Percentiles rank a stretch among this genome's conserved stretches.
These are phyloP conservation scores for Epinotia nisella DNA, from an alignment of 2,888 invertebrate species.

Conservation along the genomic window DNA sequence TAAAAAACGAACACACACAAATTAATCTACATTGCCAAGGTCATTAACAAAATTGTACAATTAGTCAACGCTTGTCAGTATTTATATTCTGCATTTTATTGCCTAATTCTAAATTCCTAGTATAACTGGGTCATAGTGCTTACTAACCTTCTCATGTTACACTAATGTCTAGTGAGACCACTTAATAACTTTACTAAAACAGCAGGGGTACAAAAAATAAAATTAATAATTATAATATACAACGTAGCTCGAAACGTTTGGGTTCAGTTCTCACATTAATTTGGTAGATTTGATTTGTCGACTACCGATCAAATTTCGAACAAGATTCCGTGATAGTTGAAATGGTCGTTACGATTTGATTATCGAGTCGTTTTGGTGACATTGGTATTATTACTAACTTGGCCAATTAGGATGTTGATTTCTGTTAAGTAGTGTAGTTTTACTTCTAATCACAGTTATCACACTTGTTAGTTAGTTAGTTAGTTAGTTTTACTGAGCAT, in stretches of 20 bases:
- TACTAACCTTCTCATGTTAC: slow-evolving; percentile 20
- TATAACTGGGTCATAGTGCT: slow-evolving; percentile 27
- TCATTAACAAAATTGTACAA: no score
- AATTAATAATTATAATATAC: slow-evolving; percentile 37
- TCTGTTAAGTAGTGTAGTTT: no score
- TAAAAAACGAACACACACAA: no score
- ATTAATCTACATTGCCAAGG: no score
- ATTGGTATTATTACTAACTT: not conserved
- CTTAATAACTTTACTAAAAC: slow-evolving; percentile 16
- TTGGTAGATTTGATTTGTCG: slow-evolving; percentile 28
- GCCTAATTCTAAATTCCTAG: not conserved
- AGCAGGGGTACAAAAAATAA: slow-evolving; percentile 27
- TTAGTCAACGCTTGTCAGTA: no score
- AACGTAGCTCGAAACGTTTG: slow-evolving; percentile 9
- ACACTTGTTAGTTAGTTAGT: no score
- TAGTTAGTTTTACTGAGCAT: no score
- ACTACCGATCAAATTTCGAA: slow-evolving; percentile 17
- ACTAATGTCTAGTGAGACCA: slow-evolving; percentile 14
- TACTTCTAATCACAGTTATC: no score
- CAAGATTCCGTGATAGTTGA: not conserved
- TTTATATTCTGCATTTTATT: not conserved
- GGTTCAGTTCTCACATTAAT: slow-evolving; percentile 36
- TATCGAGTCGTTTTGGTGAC: not conserved
- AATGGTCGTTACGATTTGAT: slow-evolving; percentile 7
- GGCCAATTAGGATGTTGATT: no score